phyloP scores from a whole-genome alignment of 2,113 vertebrate species.

The Sander vitreus region DNA sequence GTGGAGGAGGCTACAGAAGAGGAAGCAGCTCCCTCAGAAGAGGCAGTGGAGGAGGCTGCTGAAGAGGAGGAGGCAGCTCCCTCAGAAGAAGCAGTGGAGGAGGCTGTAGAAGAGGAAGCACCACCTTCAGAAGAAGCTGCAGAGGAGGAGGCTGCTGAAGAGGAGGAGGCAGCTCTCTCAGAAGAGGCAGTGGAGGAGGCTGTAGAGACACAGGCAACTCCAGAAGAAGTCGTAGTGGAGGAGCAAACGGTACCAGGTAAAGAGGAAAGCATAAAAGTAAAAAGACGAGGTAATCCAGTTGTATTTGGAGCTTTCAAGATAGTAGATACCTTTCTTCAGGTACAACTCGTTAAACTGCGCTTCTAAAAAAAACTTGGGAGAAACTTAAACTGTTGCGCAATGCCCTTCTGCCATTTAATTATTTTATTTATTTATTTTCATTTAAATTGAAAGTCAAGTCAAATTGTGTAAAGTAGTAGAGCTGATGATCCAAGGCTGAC shows the following conservation, averaged over 20 bases:
- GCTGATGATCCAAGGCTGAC: too few species aligned
- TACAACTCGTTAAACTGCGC: too few species aligned
- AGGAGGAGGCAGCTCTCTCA: background rate
- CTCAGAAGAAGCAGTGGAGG: slow-evolving; percentile 18
- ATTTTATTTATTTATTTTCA: too few species aligned
- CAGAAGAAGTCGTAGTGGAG: slow-evolving; percentile 20
- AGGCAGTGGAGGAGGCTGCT: background rate
- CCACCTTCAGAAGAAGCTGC: background rate
- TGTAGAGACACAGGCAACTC: background rate
- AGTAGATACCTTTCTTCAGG: too few species aligned
- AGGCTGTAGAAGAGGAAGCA: background rate
- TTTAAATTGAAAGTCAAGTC: too few species aligned
- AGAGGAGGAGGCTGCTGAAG: background rate
- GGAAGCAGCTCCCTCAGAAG: background rate
- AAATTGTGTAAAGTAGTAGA: too few species aligned
- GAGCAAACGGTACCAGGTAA: slow-evolving; percentile 47
- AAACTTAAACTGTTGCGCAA: too few species aligned
- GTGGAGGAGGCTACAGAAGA: slow-evolving; percentile 23
- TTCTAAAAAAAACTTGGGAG: too few species aligned
- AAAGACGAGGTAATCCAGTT: background rate
- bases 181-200: slow-evolving; percentile 11
- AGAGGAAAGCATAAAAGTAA: background rate
- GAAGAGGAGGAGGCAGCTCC: slow-evolving; percentile 54
- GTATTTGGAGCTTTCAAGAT: background rate
- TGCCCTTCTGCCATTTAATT: too few species aligned